Conservation (phyloP, 2,888 invertebrate species). For the Pinctada fucata region DNA sequence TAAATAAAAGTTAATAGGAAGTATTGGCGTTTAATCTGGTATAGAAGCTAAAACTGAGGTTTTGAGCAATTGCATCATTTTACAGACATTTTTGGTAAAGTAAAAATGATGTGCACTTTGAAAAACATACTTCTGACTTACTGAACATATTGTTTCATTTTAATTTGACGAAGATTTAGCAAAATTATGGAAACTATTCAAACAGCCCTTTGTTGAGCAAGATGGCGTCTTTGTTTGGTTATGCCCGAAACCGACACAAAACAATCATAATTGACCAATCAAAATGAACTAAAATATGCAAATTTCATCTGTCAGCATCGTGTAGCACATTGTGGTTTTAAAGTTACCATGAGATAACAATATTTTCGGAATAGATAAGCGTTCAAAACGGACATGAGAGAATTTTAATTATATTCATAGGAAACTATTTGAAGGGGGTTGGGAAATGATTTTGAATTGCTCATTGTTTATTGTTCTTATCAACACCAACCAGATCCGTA, state of each 20-base stretch:
- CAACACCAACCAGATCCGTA: not conserved
- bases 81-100: too few species aligned
- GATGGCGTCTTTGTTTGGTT: not conserved
- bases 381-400: slow-evolving; percentile 33
- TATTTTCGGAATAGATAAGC: slow-evolving; percentile 33
- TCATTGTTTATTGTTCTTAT: slow-evolving; percentile 3
- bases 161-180: too few species aligned
- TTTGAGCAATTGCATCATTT: too few species aligned
- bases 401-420: slow-evolving; percentile 30
- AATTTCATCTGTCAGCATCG: not conserved
- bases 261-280: not conserved
- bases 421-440: slow-evolving; percentile 21
- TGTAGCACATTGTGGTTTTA: slow-evolving; percentile 18
- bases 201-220: too few species aligned
- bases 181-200: too few species aligned
- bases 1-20: too few species aligned
- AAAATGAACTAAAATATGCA: not conserved
- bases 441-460: slow-evolving; percentile 1
- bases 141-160: too few species aligned
- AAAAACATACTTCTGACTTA: too few species aligned
- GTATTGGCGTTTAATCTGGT: too few species aligned
- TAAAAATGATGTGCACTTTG: too few species aligned
- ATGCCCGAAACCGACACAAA: not conserved
- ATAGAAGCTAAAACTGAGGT: too few species aligned
- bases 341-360: slow-evolving; percentile 28